Base-by-base conservation (phyloP, 2,888 invertebrate genomes). In the Plebejus anna region DNA sequence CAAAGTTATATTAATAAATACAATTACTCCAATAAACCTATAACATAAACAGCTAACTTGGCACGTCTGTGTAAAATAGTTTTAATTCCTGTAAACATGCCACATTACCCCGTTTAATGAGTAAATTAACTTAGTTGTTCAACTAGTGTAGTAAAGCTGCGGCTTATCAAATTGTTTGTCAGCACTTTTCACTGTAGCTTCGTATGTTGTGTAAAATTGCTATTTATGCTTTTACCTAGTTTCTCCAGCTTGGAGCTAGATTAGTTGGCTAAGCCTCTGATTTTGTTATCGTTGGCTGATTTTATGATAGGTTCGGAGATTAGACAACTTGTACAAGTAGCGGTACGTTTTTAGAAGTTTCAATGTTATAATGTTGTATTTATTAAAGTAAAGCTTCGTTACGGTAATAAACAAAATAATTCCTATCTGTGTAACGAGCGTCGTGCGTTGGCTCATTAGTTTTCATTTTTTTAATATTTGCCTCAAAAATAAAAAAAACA, bases 61-160 rank as follows among this genome's bases (percentile, higher is more conserved):
- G 22, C 42, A 22, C 9, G 22, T 47, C 6, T 22, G 38, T 42
- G 22, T 11, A 28, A 72, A 22, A 22, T 72, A 72, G 72, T 72
- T 72, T 66, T 72, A 72, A 72, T 72, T 72, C 47, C 47, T 22
- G 28, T 47, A 42, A 47, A 72, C 72, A 72, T 51, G 72, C 72
- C 42, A 47, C 72, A 51, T 72, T 72, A 72, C 11, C 51, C 72
- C 42, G 72, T 47, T 72, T 42, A 47, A 72, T 73, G 72, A 72
- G 47, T 73, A 55, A 73, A 73, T 51, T 72, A 72, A 72, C 72
- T 72, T 72, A 42, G 72, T 72, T 72, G 72, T 51, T 72, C 72
- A 72, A 72, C 72, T 47, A 72, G 72, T 72, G 47, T 28, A 28
- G 28, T 47, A 42, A 47, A 6, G 42, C 42, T 28, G 28, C 42